Evolutionary conservation across 1,140 invertebrate genomes (phyloP), one percentile per base, ranked within the genome.

Genomic region (Bombyx mandarina): DNA sequence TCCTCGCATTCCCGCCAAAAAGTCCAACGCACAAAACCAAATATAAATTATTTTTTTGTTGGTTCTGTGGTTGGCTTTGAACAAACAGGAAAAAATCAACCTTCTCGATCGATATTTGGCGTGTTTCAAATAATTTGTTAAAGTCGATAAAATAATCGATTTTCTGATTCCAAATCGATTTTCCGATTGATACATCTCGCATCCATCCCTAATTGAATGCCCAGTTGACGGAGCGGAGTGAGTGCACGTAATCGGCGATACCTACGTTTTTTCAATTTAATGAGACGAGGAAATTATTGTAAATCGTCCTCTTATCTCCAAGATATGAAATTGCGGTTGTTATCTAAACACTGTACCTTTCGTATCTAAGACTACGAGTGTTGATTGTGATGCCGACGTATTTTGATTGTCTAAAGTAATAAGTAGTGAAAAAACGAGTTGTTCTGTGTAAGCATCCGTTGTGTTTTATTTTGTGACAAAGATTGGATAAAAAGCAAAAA

Each of bases 401-500:
- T 77, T 71, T 76, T 73, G 64, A 73, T 75, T 78, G 67, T 69
- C 73, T 73, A 66, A 73, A 62, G 71, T 77, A 69, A 64, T 72
- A 67, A 63, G 59, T 60, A 72, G 80, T 83, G 79, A 59, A 76
- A 57, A 71, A 66, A 57, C 69, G 58, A 66, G 66, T 65, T 63
- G 71, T 70, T 75, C 69, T 74, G 54, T 61, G 63, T 5, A 76
- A 69, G 67, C 65, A 70, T 75, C 67, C 63, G 63, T 72, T 67
- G 77, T 75, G 73, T 67, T 78, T 71, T 75, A 75, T 82, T 48
- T 75, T 75, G 73, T 82, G 70, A 61, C 61, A 70, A 75, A 70
- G 65, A 63, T 62, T 65, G 62, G 64, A 64, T 69, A 71, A 55
- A 72, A 63, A 64, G 60, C 54, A 65, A 62, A 74, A 71, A 97